A percentile compares a stretch with the other conserved stretches of the same genome.
Evolutionary conservation across 35 echinoderm and acorn worm species (phyloP).

Genomic region (Strongylocentrotus purpuratus): DNA sequence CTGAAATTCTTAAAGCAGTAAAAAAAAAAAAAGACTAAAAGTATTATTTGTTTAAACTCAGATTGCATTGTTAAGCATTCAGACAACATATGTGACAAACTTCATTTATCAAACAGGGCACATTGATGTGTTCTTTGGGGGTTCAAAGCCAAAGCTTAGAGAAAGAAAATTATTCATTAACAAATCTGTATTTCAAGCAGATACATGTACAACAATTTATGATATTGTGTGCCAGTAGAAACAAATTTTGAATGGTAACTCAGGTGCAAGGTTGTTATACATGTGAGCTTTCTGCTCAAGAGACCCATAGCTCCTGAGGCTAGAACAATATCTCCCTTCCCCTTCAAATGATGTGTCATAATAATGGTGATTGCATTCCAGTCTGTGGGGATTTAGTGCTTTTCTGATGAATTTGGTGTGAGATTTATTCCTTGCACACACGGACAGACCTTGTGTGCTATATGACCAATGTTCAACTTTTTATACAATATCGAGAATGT

Average conservation of each 20-base stretch:
- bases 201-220: background rate
- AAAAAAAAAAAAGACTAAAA: too few relatives aligned
- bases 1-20: too few relatives aligned
- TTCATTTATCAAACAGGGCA: background rate
- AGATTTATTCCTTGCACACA: background rate
- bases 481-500: background rate
- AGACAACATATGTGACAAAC: background rate
- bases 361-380: conserved; percentile 34
- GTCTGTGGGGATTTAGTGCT: background rate
- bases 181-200: background rate
- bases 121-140: background rate
- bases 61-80: too few relatives aligned
- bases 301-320: conserved; percentile 7
- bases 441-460: background rate
- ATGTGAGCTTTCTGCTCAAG: conserved; percentile 9
- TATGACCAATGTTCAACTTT: background rate
- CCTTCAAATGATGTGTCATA: conserved; percentile 22
- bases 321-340: conserved; percentile 24
- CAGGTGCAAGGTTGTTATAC: background rate
- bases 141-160: background rate
- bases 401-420: background rate
- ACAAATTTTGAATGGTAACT: background rate
- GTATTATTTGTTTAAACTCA: too few relatives aligned
- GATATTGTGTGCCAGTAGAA: background rate
- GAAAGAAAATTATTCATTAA: background rate